Conservation (phyloP, 2,113 vertebrate genomes). For the Mesocricetus auratus region DNA sequence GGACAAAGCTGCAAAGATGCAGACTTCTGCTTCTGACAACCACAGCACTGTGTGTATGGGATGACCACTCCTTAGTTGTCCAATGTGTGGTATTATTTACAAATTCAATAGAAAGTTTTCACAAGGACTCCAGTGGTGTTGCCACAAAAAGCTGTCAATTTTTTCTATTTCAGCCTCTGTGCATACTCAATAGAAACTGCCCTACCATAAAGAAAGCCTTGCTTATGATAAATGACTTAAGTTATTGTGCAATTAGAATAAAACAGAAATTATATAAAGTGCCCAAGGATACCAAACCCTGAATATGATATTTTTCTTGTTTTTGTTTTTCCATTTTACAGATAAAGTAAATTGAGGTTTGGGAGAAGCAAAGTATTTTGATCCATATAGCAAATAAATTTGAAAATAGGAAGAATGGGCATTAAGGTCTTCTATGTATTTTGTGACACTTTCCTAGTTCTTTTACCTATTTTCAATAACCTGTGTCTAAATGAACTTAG, state of each 20-base stretch:
- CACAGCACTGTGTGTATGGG: background rate
- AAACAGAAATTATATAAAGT: background rate
- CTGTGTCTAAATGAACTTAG: background rate
- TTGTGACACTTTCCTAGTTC: background rate
- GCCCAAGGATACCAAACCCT: no score
- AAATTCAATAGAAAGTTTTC: background rate
- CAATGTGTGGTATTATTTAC: background rate
- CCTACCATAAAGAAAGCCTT: background rate
- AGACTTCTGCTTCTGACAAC: background rate
- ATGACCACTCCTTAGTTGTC: rapidly evolving
- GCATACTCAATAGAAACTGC: background rate
- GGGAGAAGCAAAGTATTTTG: background rate
- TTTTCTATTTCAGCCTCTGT: background rate
- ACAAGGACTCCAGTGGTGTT: background rate
- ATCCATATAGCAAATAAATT: background rate
- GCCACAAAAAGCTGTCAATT: background rate
- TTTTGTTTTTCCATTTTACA: slow-evolving; percentile 45
- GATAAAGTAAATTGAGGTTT: background rate
- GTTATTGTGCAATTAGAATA: background rate
- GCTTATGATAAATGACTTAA: background rate
- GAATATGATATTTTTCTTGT: no score
- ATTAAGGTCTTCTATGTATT: background rate
- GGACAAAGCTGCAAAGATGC: background rate
- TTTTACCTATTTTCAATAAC: background rate
- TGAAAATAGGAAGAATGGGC: background rate